Conservation (phyloP, 2,888 invertebrate genomes). For the Chymomyza fuscimana region DNA sequence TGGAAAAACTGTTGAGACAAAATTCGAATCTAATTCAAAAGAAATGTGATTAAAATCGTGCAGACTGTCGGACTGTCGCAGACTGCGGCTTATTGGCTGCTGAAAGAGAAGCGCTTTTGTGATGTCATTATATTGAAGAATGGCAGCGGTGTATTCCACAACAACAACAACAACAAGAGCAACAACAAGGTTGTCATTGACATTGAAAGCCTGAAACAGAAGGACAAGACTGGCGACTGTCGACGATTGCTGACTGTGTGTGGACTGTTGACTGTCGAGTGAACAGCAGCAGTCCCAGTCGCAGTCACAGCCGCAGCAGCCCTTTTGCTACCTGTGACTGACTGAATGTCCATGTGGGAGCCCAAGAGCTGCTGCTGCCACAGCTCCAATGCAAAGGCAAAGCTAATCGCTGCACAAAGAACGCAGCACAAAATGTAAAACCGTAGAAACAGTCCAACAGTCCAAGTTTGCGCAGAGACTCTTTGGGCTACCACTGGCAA, state of each 20-base stretch:
- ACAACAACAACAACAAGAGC: background rate
- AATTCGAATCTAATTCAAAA: constrained; percentile 70
- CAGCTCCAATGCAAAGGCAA: constrained; percentile 43
- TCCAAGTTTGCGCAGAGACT: constrained; percentile 14
- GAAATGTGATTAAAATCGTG: constrained; percentile 74
- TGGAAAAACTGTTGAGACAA: constrained; percentile 42
- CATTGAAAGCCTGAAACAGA: constrained; percentile 59
- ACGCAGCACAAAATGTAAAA: constrained; percentile 61
- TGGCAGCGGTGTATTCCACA: constrained; percentile 49
- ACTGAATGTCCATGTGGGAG: constrained; percentile 67
- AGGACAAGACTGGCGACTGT: constrained; percentile 19
- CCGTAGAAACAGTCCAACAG: constrained; percentile 32
- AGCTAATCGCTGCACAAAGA: constrained; percentile 71
- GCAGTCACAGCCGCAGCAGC: background rate
- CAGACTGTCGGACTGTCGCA: constrained; percentile 26
- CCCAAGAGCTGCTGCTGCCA: constrained; percentile 9
- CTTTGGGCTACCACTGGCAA: background rate
- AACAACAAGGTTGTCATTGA: constrained; percentile 59
- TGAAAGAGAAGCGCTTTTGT: constrained; percentile 72
- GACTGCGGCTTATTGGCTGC: constrained; percentile 50
- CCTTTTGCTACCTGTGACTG: constrained; percentile 45
- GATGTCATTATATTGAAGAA: constrained; percentile 79
- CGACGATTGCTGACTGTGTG: background rate
- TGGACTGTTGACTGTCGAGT: background rate
- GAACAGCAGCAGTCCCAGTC: background rate